Evolutionary conservation across 1,140 invertebrate species (phyloP), one percentile per base, ranked within the genome.

Genomic region (Trypoxylus dichotomus): DNA sequence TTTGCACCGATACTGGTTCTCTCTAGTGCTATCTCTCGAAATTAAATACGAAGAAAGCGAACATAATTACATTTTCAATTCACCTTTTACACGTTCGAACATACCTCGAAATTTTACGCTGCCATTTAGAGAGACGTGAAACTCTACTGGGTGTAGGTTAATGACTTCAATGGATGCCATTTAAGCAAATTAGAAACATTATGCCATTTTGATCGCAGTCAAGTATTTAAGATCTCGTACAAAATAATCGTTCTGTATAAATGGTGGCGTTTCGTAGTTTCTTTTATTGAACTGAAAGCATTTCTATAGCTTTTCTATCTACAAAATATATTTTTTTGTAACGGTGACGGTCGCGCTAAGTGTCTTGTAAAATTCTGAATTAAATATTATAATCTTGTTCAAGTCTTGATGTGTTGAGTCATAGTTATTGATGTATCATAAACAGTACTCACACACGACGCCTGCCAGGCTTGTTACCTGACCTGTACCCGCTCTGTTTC

Each of bases 51-150:
- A 37, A 37, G 32, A 37, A 37, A 21, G 15, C 47, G 47, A 58
- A 21, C 47, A 58, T 58, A 58, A 58, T 58, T 58, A 58, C 47
- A 58, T 58, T 58, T 58, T 58, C 47, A 58, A 58, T 58, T 58
- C 47, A 21, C 15, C 47, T 58, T 21, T 19, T 58, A n/a, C 47
- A 58, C 47, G 47, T 58, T 58, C 13, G 47, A 58, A 21, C 21
- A 58, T 58, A 19, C 15, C 47, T 58, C 15, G 47, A 58, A 2
- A 58, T 58, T 58, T 58, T 58, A 58, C 47, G 47, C 13, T 21
- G 47, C 47, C 47, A 13, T 58, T 21, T 19, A 21, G 15, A 21
- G 15, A 58, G 2, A 58, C 21, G 47, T 21, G 47, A 13, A 11
- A 3, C 15, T 58, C 47, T 58, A 58, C 47, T 13, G 47, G 47